Conservation (phyloP, 2,888 invertebrate genomes). For the Hedya salicella region DNA sequence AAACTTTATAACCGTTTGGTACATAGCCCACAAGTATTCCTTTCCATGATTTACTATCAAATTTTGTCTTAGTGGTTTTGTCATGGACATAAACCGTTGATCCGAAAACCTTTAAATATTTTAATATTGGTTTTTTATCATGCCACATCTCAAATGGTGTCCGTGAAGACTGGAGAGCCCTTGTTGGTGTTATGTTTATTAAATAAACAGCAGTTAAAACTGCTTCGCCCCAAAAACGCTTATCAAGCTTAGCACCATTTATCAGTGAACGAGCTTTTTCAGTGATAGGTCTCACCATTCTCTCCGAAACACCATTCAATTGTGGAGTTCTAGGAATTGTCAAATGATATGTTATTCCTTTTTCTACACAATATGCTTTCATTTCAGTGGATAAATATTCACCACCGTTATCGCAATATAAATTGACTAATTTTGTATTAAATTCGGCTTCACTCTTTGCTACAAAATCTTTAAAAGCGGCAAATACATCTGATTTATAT, state of each 20-base stretch:
- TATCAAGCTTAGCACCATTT: neutral
- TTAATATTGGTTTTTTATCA: neutral
- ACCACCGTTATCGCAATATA: conserved; percentile 52
- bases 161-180: neutral
- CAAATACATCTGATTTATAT: neutral
- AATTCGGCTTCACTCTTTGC: conserved; percentile 6
- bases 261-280: conserved; percentile 9
- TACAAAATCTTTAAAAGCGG: conserved; percentile 5
- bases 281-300: conserved; percentile 55
- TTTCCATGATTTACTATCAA: too few species aligned
- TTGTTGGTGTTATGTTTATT: neutral
- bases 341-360: conserved; percentile 58
- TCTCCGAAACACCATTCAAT: conserved; percentile 62
- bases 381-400: conserved; percentile 56
- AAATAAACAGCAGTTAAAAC: too few species aligned
- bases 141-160: conserved; percentile 2
- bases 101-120: conserved; percentile 16
- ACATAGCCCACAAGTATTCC: too few species aligned
- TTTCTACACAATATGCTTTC: conserved; percentile 46
- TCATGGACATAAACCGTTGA: conserved; percentile 21
- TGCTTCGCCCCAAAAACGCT: too few species aligned
- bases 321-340: conserved; percentile 64
- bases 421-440: conserved; percentile 40
- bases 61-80: neutral
- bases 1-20: too few species aligned